Evolutionary conservation across 2,113 vertebrate species (phyloP).

Genomic region (Protobothrops flavoviridis): DNA sequence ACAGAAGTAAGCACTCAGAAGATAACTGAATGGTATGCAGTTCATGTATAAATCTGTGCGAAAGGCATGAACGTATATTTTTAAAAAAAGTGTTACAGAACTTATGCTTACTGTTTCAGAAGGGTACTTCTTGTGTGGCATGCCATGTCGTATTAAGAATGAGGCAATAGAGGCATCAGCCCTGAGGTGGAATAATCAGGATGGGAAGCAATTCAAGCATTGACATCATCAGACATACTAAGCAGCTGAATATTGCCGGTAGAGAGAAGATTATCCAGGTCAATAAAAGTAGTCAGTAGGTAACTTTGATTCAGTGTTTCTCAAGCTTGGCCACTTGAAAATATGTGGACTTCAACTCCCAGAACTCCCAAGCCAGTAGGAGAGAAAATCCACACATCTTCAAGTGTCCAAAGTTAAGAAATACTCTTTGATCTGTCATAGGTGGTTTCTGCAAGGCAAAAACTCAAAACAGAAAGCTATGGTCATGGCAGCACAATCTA

Average conservation of each 20-base stretch:
- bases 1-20: not conserved
- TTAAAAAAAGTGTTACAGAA: fast-evolving
- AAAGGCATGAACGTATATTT: not conserved
- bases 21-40: not conserved
- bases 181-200: not conserved
- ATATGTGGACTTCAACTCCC: not conserved
- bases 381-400: not conserved
- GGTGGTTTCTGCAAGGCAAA: not conserved
- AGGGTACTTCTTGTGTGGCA: fast-evolving
- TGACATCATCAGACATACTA: not conserved
- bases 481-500: not conserved
- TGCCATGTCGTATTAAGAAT: not conserved
- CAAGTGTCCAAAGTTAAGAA: not conserved
- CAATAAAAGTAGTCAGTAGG: not conserved
- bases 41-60: not conserved
- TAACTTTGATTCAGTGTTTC: not conserved
- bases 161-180: fast-evolving
- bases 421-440: not conserved
- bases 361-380: not conserved
- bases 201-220: not conserved
- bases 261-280: not conserved
- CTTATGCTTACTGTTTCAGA: not conserved
- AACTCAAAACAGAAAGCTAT: not conserved
- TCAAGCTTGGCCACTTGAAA: not conserved
- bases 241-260: not conserved